Evolutionary conservation across 2,113 vertebrate genomes (phyloP).

Genomic region (Eonycteris spelaea): DNA sequence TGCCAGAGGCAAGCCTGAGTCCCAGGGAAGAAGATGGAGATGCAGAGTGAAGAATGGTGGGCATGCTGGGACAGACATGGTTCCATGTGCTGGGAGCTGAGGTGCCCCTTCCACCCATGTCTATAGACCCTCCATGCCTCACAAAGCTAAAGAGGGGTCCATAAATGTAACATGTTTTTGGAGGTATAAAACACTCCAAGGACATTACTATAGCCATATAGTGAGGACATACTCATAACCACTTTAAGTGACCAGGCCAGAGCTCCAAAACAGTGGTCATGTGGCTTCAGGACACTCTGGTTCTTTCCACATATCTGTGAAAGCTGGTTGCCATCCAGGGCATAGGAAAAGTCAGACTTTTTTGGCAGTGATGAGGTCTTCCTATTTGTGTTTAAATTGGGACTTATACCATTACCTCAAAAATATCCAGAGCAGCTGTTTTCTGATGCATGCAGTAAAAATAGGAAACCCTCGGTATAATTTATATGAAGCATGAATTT

Average conservation of each 20-base stretch:
- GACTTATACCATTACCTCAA: background rate
- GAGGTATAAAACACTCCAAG: background rate
- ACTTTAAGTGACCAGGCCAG: background rate
- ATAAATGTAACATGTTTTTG: background rate
- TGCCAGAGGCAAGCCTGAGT: background rate
- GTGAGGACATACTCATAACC: background rate
- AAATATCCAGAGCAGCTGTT: background rate
- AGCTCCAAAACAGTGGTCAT: background rate
- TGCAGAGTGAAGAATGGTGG: no score
- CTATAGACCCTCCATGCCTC: background rate
- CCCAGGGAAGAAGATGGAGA: background rate
- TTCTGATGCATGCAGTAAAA: background rate
- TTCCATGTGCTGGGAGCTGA: background rate
- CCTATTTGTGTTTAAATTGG: background rate
- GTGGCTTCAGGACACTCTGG: background rate
- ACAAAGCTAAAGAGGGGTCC: background rate
- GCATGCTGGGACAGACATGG: background rate
- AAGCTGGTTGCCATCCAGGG: background rate
- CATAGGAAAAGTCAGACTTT: background rate
- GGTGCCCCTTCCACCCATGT: background rate
- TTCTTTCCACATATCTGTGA: background rate
- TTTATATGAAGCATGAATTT: background rate
- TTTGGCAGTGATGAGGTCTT: fast-evolving
- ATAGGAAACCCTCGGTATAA: background rate
- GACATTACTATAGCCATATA: background rate